These are phyloP conservation scores for Pseudomugil tenellus DNA, from an alignment of 2,797 vertebrate genomes.

Conservation along the genomic window DNA sequence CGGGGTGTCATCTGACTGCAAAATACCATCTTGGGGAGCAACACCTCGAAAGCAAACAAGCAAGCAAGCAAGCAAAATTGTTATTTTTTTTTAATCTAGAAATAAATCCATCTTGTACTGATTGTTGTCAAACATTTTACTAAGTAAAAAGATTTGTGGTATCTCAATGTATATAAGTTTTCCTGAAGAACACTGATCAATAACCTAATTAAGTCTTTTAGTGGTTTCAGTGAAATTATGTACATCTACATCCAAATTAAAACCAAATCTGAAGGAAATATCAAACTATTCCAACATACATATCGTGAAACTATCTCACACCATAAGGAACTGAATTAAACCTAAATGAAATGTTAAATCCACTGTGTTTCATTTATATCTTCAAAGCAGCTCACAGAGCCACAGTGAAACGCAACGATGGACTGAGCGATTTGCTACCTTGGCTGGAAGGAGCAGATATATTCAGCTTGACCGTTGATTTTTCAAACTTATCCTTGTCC, in stretches of 20 bases:
- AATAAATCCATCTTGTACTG: too few relatives aligned
- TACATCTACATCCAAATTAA: too few relatives aligned
- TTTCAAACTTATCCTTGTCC: slow-evolving; percentile 37
- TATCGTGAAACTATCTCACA: not conserved
- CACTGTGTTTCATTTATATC: too few relatives aligned
- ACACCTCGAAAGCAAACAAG: slow-evolving; percentile 36
- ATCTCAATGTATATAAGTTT: too few relatives aligned
- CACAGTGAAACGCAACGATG: not conserved
- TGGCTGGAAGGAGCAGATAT: slow-evolving; percentile 29
- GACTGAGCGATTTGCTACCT: slow-evolving; percentile 46
- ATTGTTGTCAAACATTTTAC: too few relatives aligned
- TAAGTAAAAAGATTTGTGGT: too few relatives aligned
- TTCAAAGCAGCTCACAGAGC: not conserved
- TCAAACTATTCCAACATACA: not conserved
- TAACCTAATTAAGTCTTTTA: too few relatives aligned
- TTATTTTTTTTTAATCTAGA: too few relatives aligned
- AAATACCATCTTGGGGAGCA: slow-evolving; percentile 26
- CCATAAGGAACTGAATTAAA: too few relatives aligned
- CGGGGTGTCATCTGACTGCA: slow-evolving; percentile 27
- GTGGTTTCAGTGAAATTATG: too few relatives aligned
- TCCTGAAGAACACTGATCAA: too few relatives aligned
- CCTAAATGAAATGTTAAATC: too few relatives aligned
- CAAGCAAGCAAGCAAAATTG: not conserved
- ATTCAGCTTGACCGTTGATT: slow-evolving; percentile 35
- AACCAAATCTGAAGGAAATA: not conserved